Base-by-base conservation (phyloP, 2,888 invertebrate species). In the Spilosoma lubricipeda region DNA sequence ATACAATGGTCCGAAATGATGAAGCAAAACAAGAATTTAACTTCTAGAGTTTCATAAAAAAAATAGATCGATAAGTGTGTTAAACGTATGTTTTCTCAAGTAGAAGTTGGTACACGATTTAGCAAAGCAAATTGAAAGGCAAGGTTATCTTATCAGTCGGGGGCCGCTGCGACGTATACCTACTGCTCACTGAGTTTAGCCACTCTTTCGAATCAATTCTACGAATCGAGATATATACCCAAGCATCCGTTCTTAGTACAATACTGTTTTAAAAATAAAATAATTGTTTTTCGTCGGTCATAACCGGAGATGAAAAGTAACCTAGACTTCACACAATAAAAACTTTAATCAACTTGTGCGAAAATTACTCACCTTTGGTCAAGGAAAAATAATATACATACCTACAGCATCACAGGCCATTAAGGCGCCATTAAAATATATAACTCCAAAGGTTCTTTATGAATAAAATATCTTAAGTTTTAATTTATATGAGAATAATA, bases 61-160 rank as follows among this genome's bases (percentile, higher is more conserved):
- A 78, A 74, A 74, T 66, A 75, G 74, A 79, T 86, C 90, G 91
- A 92, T 93, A 91, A 92, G 89, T 86, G 83, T 88, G 82, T 80
- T 87, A 89, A 88, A 85, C 78, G 87, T 84, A 80, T 83, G 82
- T 87, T 90, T 89, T 86, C 82, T 85, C 83, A 79, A 87, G 84
- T 82, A 84, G 81, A 83, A 86, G 88, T 86, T 85, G 76, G 86
- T 79, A 76, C 67, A 71, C 75, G 80, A 76, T 87, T 89, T 89
- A 87, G 92, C 90, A 87, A 93, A 93, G 91, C 91, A 93, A 94
- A 94, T 94, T 94, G 92, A 89, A 93, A 94, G 92, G 92, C 95
- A 95, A 95, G 95, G 95, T 95, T 95, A 95, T 95, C 94, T 95
- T 95, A 95, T 95, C 95, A 92, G 87, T 75, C 83, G 85, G 91